phyloP scores from a whole-genome alignment of 2,888 invertebrate genomes.

The Chaitophorus viminalis region DNA sequence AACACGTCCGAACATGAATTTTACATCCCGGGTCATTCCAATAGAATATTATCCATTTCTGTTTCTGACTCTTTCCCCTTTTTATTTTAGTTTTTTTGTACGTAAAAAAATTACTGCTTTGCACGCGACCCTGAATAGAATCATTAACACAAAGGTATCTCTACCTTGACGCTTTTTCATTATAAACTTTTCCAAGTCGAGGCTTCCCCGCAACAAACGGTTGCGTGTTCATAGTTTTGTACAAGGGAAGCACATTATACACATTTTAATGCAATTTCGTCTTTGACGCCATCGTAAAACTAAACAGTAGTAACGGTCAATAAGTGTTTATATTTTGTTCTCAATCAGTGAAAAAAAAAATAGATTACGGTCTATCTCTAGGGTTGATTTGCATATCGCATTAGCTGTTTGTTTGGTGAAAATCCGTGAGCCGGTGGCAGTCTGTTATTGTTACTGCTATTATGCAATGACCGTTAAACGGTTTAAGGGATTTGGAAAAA shows the following conservation, averaged over 20 bases:
- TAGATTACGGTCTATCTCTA: background rate
- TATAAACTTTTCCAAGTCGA: conserved; percentile 49
- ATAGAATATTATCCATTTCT: conserved; percentile 50
- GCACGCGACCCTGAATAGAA: conserved; percentile 60
- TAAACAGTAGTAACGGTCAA: conserved; percentile 38
- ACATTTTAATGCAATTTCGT: conserved; percentile 43
- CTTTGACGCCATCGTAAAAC: conserved; percentile 12
- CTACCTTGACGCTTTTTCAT: conserved; percentile 54
- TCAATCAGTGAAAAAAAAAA: conserved; percentile 19
- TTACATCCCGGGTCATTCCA: conserved; percentile 42
- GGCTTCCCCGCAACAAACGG: conserved; percentile 42
- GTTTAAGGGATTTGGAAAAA: conserved; percentile 54
- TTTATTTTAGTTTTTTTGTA: background rate
- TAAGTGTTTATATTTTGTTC: conserved; percentile 30
- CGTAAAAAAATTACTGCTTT: conserved; percentile 33
- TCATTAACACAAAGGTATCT: conserved; percentile 58
- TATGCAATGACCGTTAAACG: conserved; percentile 47
- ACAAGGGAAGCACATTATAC: conserved; percentile 8
- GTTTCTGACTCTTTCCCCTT: background rate
- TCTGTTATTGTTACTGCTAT: conserved; percentile 54
- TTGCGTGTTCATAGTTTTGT: conserved; percentile 54
- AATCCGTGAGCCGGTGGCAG: conserved; percentile 23
- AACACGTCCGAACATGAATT: conserved; percentile 34
- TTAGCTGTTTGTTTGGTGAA: conserved; percentile 45
- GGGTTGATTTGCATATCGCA: conserved; percentile 43